These are phyloP conservation scores for Mionectes macconnelli DNA, from an alignment of 2,113 vertebrate species.

Conservation along the genomic window DNA sequence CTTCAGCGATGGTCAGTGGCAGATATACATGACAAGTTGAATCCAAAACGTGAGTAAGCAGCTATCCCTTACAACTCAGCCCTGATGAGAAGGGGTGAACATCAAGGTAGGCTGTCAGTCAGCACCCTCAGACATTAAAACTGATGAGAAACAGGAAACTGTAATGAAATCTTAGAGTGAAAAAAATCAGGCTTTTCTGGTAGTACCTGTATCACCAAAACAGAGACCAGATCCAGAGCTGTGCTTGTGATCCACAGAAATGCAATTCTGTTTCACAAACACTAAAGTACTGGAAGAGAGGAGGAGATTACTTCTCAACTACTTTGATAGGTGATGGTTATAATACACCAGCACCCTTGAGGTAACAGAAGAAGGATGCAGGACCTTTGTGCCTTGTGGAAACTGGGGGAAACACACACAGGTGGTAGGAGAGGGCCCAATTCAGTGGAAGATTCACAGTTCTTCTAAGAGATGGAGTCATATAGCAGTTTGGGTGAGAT, in stretches of 20 bases:
- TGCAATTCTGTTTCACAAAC: background rate
- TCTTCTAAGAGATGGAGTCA: background rate
- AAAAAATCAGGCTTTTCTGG: background rate
- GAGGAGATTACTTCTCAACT: background rate
- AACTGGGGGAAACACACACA: background rate
- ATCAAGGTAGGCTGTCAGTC: background rate
- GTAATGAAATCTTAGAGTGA: background rate
- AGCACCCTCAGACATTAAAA: background rate
- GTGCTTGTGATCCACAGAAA: background rate
- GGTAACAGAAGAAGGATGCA: background rate
- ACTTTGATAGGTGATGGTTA: background rate
- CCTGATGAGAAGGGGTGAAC: background rate
- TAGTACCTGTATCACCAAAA: background rate
- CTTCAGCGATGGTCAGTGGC: fast-evolving
- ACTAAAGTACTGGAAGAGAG: background rate
- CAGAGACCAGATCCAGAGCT: background rate
- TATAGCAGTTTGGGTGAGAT: background rate
- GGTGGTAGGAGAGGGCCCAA: background rate
- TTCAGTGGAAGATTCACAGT: background rate
- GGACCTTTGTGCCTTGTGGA: background rate
- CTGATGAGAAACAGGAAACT: background rate
- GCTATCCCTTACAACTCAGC: background rate
- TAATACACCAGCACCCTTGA: background rate
- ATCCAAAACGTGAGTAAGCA: background rate
- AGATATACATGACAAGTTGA: background rate